A percentile compares a stretch with the other conserved stretches of the same genome.
These are phyloP conservation scores for Lydus trimaculatus DNA, from an alignment of 2,888 invertebrate genomes.

Conservation along the genomic window DNA sequence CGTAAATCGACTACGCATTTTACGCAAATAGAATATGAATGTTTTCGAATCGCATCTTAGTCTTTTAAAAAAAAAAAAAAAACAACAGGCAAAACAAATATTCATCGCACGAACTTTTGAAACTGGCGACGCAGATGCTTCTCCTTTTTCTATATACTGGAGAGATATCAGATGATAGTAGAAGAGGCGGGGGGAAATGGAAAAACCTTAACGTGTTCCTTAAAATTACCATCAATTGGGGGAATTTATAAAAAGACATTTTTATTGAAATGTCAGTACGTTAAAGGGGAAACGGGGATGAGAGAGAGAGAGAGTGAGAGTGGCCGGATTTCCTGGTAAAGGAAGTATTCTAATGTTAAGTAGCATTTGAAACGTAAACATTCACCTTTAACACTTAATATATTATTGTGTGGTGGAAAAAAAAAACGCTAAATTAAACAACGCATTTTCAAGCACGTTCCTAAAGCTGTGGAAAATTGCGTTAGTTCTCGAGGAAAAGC, in stretches of 20 bases:
- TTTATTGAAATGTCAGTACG: constrained; percentile 3
- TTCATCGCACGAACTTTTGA: constrained; percentile 21
- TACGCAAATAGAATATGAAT: constrained; percentile 37
- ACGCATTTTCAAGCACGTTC: not conserved
- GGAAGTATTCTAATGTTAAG: constrained; percentile 24
- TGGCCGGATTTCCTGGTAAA: not conserved
- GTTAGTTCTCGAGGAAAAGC: not conserved
- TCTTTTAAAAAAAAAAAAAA: not conserved
- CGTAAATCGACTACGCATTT: constrained; percentile 36
- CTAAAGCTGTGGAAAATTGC: constrained; percentile 6
- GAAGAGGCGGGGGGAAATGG: not conserved
- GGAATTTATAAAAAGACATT: constrained; percentile 7
- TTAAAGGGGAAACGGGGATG: not conserved
- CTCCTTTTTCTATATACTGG: not conserved
- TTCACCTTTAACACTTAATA: constrained; percentile 33
- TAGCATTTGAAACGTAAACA: constrained; percentile 27
- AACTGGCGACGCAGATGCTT: not conserved
- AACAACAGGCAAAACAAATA: constrained; percentile 16
- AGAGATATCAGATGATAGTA: not conserved
- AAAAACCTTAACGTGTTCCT: not conserved
- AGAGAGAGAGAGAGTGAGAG: not conserved
- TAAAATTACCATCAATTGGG: constrained; percentile 1
- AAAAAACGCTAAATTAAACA: constrained; percentile 1
- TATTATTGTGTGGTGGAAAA: constrained; percentile 22
- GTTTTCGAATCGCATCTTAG: constrained; percentile 24